Evolutionary conservation across 2,113 vertebrate genomes (phyloP).

Genomic region (Gopherus flavomarginatus): DNA sequence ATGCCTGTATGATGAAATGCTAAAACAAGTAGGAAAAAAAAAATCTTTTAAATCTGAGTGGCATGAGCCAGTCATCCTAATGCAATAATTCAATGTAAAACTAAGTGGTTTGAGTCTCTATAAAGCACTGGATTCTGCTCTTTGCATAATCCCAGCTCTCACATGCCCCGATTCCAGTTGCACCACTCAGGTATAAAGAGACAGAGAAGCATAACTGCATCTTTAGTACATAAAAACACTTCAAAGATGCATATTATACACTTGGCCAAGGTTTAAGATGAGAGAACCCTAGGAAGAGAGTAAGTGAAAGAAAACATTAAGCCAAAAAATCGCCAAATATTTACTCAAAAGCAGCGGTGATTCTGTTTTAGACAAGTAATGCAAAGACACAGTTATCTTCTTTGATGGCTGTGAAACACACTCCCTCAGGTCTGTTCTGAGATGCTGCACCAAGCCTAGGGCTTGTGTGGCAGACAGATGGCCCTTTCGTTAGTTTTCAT

Average conservation of each 20-base stretch:
- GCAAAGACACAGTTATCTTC: background rate
- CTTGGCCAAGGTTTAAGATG: background rate
- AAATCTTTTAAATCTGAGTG: background rate
- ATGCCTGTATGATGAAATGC: background rate
- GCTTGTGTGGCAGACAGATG: background rate
- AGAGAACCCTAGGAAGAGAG: background rate
- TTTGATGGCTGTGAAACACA: background rate
- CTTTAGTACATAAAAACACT: background rate
- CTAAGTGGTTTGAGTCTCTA: background rate
- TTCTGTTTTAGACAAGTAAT: background rate
- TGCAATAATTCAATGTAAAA: accelerated
- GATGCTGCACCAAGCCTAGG: background rate
- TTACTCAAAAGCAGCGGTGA: background rate
- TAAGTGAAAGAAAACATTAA: background rate
- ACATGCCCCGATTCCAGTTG: background rate
- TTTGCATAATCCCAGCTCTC: too few relatives aligned
- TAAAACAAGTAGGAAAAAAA: background rate
- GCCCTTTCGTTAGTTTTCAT: background rate
- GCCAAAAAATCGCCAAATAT: background rate
- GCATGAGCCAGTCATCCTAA: accelerated
- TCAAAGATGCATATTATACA: background rate
- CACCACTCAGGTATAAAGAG: background rate
- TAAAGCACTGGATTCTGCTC: background rate
- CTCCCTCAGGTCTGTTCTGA: background rate
- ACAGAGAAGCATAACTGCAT: background rate